Evolutionary conservation across 1,140 invertebrate genomes (phyloP).

Genomic region (Drosophila busckii): DNA sequence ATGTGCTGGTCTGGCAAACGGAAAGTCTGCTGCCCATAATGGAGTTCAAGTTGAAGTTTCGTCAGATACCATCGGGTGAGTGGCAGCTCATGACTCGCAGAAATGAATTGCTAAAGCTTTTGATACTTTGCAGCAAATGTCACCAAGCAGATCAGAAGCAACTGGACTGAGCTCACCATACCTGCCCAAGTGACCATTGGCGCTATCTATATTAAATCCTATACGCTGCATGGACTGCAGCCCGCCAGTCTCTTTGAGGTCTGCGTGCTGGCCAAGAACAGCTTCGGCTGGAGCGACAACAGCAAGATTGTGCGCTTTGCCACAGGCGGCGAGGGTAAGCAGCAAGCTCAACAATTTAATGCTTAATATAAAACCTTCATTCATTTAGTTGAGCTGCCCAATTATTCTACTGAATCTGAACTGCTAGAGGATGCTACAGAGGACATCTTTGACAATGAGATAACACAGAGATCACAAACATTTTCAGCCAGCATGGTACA

Average conservation of each 20-base stretch:
- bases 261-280: conserved; percentile 83
- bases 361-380: neutral
- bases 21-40: conserved; percentile 85
- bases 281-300: conserved; percentile 85
- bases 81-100: no score
- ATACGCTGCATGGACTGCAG: conserved; percentile 83
- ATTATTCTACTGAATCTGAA: conserved; percentile 74
- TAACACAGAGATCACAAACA: conserved; percentile 50
- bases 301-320: conserved; percentile 84
- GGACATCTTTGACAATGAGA: conserved; percentile 55
- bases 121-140: no score
- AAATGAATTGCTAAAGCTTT: no score
- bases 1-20: conserved; percentile 86
- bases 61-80: conserved; percentile 74
- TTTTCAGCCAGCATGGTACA: conserved; percentile 53
- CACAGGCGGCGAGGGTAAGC: conserved; percentile 82
- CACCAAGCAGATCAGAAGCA: conserved; percentile 40
- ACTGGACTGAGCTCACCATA: conserved; percentile 84
- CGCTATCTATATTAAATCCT: conserved; percentile 83
- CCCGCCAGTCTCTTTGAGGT: conserved; percentile 84
- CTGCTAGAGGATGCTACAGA: conserved; percentile 50
- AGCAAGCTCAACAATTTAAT: neutral
- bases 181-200: conserved; percentile 81
- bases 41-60: conserved; percentile 84
- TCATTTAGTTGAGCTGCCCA: conserved; percentile 64